Evolutionary conservation across 2,888 invertebrate species (phyloP).

Genomic region (Orchestes rusci): DNA sequence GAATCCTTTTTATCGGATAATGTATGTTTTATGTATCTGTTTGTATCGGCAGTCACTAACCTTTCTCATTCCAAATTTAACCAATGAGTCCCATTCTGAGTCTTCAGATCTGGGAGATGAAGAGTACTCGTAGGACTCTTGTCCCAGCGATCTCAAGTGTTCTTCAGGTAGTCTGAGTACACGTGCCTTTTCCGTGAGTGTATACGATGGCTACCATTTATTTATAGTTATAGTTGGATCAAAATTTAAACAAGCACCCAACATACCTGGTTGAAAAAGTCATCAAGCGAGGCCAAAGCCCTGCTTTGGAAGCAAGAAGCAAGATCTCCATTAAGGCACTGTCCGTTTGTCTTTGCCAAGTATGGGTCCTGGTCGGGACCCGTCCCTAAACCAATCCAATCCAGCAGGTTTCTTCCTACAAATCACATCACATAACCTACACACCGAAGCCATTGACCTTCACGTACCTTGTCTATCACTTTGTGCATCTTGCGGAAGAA

Average conservation of each 20-base stretch:
- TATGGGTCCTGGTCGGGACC: constrained; percentile 69
- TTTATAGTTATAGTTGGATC: background rate
- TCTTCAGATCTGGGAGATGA: constrained; percentile 64
- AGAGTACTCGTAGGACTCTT: constrained; percentile 67
- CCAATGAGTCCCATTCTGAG: constrained; percentile 72
- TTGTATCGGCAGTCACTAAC: constrained; percentile 44
- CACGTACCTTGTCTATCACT: constrained; percentile 40
- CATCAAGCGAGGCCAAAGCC: constrained; percentile 66
- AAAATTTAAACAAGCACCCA: background rate
- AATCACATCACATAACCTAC: constrained; percentile 6
- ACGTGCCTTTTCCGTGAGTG: constrained; percentile 62
- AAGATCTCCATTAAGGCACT: constrained; percentile 72
- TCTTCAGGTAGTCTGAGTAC: constrained; percentile 62
- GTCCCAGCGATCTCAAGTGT: constrained; percentile 60
- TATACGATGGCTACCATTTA: constrained; percentile 37
- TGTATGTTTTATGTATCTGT: no score
- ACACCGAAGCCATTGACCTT: constrained; percentile 13
- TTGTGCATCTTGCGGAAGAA: constrained; percentile 26
- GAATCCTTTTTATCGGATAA: no score
- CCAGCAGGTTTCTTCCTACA: constrained; percentile 61
- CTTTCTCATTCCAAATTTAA: constrained; percentile 70
- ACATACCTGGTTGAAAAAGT: constrained; percentile 62
- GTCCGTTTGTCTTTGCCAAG: constrained; percentile 64
- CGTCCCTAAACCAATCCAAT: constrained; percentile 73
- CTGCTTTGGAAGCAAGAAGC: constrained; percentile 81